These are phyloP conservation scores for Nomada ferruginata DNA, from an alignment of 2,888 invertebrate genomes.

Conservation along the genomic window DNA sequence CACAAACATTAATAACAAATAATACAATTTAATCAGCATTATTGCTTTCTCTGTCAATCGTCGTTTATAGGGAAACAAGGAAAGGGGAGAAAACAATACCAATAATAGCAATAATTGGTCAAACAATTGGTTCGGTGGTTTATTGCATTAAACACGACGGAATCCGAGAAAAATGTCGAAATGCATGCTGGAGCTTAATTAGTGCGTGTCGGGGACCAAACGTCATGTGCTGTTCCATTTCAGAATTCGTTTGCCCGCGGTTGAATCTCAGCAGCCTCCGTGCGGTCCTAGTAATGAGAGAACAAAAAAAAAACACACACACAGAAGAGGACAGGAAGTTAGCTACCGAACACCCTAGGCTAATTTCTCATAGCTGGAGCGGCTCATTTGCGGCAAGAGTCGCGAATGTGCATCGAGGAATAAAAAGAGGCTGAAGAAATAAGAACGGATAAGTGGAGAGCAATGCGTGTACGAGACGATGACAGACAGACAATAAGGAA, in stretches of 20 bases:
- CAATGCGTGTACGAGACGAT: constrained; percentile 37
- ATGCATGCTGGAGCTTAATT: constrained; percentile 59
- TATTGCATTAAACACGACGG: constrained; percentile 51
- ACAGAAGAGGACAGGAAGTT: constrained; percentile 60
- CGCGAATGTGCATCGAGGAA: constrained; percentile 53
- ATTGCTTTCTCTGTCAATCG: not conserved
- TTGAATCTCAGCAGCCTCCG: constrained; percentile 62
- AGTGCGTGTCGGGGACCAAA: constrained; percentile 51
- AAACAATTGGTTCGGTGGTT: constrained; percentile 51
- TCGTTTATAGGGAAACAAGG: not conserved
- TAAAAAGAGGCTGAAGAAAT: constrained; percentile 14
- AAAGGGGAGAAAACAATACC: constrained; percentile 43
- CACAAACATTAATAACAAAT: not conserved
- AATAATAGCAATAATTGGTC: not conserved
- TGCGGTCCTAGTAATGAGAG: constrained; percentile 69
- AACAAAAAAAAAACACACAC: constrained; percentile 44
- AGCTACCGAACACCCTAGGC: constrained; percentile 63
- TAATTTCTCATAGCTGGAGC: constrained; percentile 66
- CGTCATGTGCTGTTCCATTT: constrained; percentile 54
- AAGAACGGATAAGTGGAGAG: constrained; percentile 33
- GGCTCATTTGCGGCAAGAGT: constrained; percentile 66
- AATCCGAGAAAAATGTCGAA: constrained; percentile 26
- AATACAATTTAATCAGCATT: not conserved
- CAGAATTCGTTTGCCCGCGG: constrained; percentile 51
- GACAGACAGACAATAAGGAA: constrained; percentile 31